These are phyloP conservation scores for Pristionchus mayeri DNA, from an alignment of 2,888 invertebrate genomes.

Conservation along the genomic window DNA sequence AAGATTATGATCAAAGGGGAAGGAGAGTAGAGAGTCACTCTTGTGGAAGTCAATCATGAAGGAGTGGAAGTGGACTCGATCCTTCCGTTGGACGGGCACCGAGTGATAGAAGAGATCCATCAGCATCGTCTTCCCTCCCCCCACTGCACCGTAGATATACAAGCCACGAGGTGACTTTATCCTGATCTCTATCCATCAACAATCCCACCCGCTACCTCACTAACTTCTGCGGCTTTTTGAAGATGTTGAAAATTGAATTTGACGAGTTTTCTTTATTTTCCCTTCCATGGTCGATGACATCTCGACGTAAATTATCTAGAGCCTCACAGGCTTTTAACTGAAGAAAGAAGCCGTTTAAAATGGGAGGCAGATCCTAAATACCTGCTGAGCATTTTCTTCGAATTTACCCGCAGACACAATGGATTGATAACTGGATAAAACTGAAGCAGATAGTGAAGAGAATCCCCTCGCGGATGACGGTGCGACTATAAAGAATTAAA, in stretches of 20 bases:
- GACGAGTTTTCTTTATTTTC: no score
- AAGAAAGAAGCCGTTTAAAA: background rate
- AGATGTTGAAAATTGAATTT: no score
- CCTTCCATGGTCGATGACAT: no score
- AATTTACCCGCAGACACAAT: slow-evolving; percentile 22
- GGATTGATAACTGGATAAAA: slow-evolving; percentile 36
- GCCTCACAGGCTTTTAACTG: no score
- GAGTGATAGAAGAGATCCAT: slow-evolving; percentile 97
- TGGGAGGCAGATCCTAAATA: background rate
- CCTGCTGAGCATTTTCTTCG: slow-evolving; percentile 33
- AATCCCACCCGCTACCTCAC: no score
- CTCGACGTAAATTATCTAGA: no score
- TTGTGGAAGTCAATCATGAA: slow-evolving; percentile 97
- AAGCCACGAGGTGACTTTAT: slow-evolving; percentile 82
- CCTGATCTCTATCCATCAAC: no score
- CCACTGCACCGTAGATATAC: slow-evolving; percentile 87
- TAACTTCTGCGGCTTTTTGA: no score
- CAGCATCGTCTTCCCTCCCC: slow-evolving; percentile 96
- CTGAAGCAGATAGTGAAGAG: background rate
- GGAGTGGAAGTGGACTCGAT: slow-evolving; percentile 93
- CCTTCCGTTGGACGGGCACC: slow-evolving; percentile 80
- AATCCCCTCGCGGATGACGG: background rate
- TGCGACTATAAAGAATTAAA: background rate
- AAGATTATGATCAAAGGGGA: background rate
- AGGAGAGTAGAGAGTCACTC: slow-evolving; percentile 73